phyloP scores from a whole-genome alignment of 1,140 invertebrate species.

The Ectropis grisescens region DNA sequence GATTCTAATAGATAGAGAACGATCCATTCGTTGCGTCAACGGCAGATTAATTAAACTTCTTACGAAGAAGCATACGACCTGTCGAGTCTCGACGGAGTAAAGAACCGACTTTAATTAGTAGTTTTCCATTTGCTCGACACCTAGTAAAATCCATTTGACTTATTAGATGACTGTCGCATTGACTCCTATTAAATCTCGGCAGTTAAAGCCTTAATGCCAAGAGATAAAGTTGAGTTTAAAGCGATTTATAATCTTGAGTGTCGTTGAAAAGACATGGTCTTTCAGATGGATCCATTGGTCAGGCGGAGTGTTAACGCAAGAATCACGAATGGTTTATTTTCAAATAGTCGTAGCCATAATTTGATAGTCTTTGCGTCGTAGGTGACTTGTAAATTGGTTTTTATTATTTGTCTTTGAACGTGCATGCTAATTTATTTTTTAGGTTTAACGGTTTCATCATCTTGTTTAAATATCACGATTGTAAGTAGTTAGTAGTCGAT shows the following conservation, averaged over 20 bases:
- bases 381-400: slow-evolving; percentile 48
- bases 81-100: slow-evolving; percentile 38
- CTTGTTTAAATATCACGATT: slow-evolving; percentile 36
- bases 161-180: slow-evolving; percentile 36
- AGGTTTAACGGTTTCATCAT: slow-evolving; percentile 49
- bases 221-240: slow-evolving; percentile 25
- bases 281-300: slow-evolving; percentile 50
- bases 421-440: slow-evolving; percentile 46
- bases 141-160: slow-evolving; percentile 58
- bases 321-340: slow-evolving; percentile 55
- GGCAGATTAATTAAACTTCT: slow-evolving; percentile 59
- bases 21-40: slow-evolving; percentile 43
- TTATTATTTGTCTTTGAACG: slow-evolving; percentile 47
- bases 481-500: slow-evolving; percentile 11
- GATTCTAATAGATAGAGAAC: slow-evolving; percentile 55
- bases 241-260: slow-evolving; percentile 5
- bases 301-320: slow-evolving; percentile 38
- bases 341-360: slow-evolving; percentile 55
- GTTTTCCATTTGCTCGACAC: slow-evolving; percentile 60
- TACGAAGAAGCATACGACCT: slow-evolving; percentile 37
- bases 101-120: slow-evolving; percentile 58
- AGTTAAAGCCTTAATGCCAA: slow-evolving; percentile 31
- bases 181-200: slow-evolving; percentile 5
- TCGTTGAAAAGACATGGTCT: slow-evolving; percentile 39
- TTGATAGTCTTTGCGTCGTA: slow-evolving; percentile 52